A percentile compares a stretch with the other conserved stretches of the same genome.
Conservation (phyloP, 2,888 invertebrate species). For the Hoplodrina ambigua region DNA sequence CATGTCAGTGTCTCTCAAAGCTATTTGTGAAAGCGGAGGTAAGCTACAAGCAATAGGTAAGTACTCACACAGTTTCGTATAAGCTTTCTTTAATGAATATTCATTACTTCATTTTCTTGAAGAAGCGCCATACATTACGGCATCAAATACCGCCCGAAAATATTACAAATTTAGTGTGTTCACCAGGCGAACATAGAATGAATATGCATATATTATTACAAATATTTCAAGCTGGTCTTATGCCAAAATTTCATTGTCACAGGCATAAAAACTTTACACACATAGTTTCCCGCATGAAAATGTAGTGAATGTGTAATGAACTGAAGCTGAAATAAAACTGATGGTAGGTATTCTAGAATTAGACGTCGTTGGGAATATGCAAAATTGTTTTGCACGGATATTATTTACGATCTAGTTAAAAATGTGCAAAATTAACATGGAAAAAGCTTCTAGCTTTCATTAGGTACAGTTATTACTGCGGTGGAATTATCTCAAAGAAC, state of each 20-base stretch:
- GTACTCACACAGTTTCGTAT: conserved; percentile 71
- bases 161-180: conserved; percentile 69
- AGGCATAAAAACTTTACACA: conserved; percentile 56
- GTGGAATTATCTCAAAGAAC: conserved; percentile 35
- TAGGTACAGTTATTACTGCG: conserved; percentile 15
- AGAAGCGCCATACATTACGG: conserved; percentile 84
- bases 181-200: conserved; percentile 69
- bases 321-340: conserved; percentile 33
- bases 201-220: conserved; percentile 72
- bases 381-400: conserved; percentile 21
- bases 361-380: conserved; percentile 26
- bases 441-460: conserved; percentile 8
- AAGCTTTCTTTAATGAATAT: conserved; percentile 82
- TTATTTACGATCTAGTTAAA: conserved; percentile 24
- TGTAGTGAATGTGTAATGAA: conserved; percentile 59
- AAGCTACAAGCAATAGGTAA: conserved; percentile 73
- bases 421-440: conserved; percentile 7
- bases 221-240: conserved; percentile 63
- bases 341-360: conserved; percentile 22
- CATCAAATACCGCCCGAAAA: conserved; percentile 73
- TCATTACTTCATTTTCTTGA: conserved; percentile 84
- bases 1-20: conserved; percentile 62
- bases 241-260: conserved; percentile 63
- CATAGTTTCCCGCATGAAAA: conserved; percentile 50
- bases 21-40: conserved; percentile 69